These are phyloP conservation scores for Battus philenor DNA, from an alignment of 1,140 invertebrate genomes.

Conservation along the genomic window DNA sequence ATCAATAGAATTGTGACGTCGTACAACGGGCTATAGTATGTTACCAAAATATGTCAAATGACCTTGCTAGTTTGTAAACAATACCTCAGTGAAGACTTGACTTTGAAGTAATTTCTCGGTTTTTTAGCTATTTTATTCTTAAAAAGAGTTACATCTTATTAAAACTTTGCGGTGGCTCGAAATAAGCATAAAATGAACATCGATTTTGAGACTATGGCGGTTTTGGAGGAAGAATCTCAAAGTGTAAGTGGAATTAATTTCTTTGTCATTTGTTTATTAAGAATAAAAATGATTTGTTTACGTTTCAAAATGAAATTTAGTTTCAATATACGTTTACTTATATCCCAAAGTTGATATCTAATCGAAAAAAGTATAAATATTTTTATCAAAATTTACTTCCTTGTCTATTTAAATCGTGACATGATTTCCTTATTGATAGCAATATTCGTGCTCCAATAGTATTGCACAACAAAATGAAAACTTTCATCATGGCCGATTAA, in stretches of 20 bases:
- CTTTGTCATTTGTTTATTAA: constrained; percentile 41
- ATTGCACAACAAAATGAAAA: constrained; percentile 49
- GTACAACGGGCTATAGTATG: constrained; percentile 46
- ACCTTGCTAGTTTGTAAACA: constrained; percentile 75
- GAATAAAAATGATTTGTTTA: constrained; percentile 5
- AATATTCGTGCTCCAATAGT: constrained; percentile 21
- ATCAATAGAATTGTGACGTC: constrained; percentile 26
- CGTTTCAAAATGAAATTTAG: too few species aligned
- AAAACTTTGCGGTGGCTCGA: constrained; percentile 14
- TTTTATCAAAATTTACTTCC: constrained; percentile 20
- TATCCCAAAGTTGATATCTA: neutral
- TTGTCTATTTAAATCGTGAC: constrained; percentile 29
- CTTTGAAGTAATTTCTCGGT: constrained; percentile 31
- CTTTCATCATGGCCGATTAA: constrained; percentile 36
- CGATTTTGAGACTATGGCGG: constrained; percentile 67
- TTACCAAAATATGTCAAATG: constrained; percentile 72
- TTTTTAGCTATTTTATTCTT: constrained; percentile 20
- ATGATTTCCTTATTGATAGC: constrained; percentile 24
- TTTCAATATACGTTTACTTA: too few species aligned
- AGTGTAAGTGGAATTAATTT: constrained; percentile 52
- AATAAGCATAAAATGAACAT: constrained; percentile 57
- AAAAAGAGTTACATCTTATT: constrained; percentile 8
- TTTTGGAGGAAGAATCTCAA: constrained; percentile 66
- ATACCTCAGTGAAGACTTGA: constrained; percentile 35
- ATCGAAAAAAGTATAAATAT: neutral